A percentile compares a stretch with the other conserved stretches of the same genome.
Evolutionary conservation across 2,797 vertebrate genomes (phyloP).

Genomic region (Clarias pachynema): DNA sequence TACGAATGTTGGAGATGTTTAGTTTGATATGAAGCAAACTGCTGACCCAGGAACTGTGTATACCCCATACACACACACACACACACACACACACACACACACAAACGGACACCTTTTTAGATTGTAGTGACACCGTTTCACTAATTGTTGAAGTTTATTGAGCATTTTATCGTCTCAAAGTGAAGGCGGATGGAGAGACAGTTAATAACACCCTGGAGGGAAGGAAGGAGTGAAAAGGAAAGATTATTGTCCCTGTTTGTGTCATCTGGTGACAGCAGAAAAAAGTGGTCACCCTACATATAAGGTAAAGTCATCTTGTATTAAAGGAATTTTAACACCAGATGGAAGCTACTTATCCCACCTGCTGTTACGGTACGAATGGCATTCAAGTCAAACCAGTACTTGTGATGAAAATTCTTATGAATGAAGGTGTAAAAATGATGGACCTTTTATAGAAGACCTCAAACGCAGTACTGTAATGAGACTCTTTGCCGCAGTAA

Average conservation of each 20-base stretch:
- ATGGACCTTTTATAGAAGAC: too few relatives aligned
- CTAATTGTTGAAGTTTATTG: constrained; percentile 71
- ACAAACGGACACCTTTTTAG: constrained; percentile 34
- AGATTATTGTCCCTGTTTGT: constrained; percentile 12
- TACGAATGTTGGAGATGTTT: constrained; percentile 38
- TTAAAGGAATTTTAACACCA: not conserved
- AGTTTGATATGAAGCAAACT: constrained; percentile 31
- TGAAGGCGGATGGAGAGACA: constrained; percentile 40
- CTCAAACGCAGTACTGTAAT: too few relatives aligned
- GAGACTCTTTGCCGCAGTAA: too few relatives aligned
- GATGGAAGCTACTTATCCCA: not conserved
- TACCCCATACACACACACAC: not conserved
- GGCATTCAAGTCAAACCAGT: too few relatives aligned
- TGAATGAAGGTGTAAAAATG: too few relatives aligned
- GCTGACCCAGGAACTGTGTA: constrained; percentile 26
- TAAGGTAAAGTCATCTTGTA: not conserved
- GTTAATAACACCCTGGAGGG: constrained; percentile 31
- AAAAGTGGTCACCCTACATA: constrained; percentile 5
- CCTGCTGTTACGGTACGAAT: too few relatives aligned
- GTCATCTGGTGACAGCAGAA: constrained; percentile 27
- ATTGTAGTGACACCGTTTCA: constrained; percentile 59
- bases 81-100: not conserved
- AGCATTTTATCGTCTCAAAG: constrained; percentile 62
- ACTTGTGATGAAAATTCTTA: too few relatives aligned
- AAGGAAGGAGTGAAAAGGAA: constrained; percentile 17